Base-by-base conservation (phyloP, 2,113 vertebrate species). In the Hippoglossus stenolepis region DNA sequence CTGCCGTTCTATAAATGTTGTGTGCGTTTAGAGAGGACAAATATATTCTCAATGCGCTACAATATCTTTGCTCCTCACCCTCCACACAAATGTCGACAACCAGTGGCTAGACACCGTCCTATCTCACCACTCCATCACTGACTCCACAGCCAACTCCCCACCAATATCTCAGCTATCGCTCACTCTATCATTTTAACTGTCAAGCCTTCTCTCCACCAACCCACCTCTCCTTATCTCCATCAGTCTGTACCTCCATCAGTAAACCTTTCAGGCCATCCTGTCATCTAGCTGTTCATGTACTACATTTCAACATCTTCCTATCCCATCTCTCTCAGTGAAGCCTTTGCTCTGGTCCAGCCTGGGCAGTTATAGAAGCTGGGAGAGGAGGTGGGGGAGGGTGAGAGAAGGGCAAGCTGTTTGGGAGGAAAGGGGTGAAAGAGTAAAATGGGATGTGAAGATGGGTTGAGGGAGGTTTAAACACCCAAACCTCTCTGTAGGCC, bases 121-220 rank as follows among this genome's bases (percentile, higher is more conserved):
- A 65, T 77, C 77, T 43, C 54, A 47, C 31, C 53, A 53, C 77
- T 85, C 77, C 68, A 77, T 66, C 82, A 66, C 59, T 23, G 26
- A 57, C 73, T 74, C 61, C 10, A 35, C 45, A 53, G n/a, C 62
- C 62, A 43, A n/a, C 26, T 71, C 40, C 54, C 59, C 54, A 23
- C 28, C 73, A 68, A 70, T 51, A 81, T 74, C 61, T 71, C 67
- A 71, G 61, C 58, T 66, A 73, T 83, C 73, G 67, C 45, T 35
- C 23, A 66, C 66, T 68, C 65, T 56, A 66, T 83, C 85, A 80
- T 83, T 82, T 77, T 64, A 84, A 71, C 80, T 76, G 80, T 83
- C 79, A 84, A 35, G 76, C 69, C 53, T 58, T 70, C 80, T 57
- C 47, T 70, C 66, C 82, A 65, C 85, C 80, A 75, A 3, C 62